These are phyloP conservation scores for Aurelia aurita DNA, from an alignment of 30 jellyfish, hydroid and myxozoan genomes.

Conservation along the genomic window DNA sequence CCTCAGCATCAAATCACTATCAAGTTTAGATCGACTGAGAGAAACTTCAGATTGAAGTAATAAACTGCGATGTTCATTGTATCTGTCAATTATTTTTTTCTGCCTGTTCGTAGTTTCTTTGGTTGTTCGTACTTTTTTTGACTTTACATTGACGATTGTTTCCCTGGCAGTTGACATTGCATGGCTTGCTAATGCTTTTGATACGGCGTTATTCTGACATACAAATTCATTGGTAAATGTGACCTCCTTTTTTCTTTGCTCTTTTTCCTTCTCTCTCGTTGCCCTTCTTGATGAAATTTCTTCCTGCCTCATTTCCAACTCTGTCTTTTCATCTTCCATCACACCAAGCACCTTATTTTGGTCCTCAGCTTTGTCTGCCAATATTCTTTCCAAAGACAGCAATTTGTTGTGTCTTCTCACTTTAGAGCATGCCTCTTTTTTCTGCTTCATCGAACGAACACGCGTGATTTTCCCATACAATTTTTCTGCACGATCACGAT, in stretches of 20 bases:
- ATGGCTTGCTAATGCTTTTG: constrained; percentile 64
- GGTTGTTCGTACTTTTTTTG: neutral
- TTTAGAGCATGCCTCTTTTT: constrained; percentile 6
- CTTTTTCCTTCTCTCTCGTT: neutral
- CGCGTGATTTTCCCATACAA: constrained; percentile 22
- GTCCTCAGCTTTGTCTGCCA: neutral
- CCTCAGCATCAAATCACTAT: constrained; percentile 19
- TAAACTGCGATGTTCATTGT: constrained; percentile 42
- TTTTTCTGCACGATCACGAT: constrained; percentile 71
- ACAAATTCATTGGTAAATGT: constrained; percentile 59
- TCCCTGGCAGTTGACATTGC: constrained; percentile 11
- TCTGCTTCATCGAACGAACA: constrained; percentile 43
- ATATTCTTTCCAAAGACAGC: neutral
- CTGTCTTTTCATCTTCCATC: constrained; percentile 15
- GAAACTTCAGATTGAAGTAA: constrained; percentile 59
- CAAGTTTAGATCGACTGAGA: constrained; percentile 52
- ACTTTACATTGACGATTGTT: constrained; percentile 6
- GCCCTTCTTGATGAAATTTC: constrained; percentile 11
- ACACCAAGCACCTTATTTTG: neutral
- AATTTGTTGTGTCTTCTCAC: constrained; percentile 19
- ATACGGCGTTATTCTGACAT: constrained; percentile 59
- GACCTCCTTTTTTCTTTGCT: constrained; percentile 3
- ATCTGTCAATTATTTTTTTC: constrained; percentile 54
- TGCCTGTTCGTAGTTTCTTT: constrained; percentile 37
- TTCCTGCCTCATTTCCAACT: constrained; percentile 29